Conservation (phyloP, 2,797 vertebrate species). For the Passerculus sandwichensis region DNA sequence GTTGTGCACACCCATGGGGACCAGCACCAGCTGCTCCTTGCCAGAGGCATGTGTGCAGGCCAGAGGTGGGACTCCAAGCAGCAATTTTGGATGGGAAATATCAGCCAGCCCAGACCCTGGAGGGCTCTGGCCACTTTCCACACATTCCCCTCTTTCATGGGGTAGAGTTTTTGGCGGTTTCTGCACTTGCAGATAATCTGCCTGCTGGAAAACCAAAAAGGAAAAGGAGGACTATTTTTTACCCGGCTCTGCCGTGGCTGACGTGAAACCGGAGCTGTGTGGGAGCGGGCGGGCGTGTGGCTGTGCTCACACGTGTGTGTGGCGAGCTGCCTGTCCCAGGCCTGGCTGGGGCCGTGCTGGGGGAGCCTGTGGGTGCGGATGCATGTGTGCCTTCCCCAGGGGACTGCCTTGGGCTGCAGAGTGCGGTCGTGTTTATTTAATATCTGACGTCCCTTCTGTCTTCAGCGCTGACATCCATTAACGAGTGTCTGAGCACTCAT, state of each 20-base stretch:
- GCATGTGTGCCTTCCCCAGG: background rate
- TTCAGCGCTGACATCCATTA: constrained; percentile 64
- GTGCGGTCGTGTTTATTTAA: constrained; percentile 62
- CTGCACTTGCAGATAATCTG: constrained; percentile 3
- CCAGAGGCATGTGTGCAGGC: background rate
- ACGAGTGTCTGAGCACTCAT: background rate
- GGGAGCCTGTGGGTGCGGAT: background rate
- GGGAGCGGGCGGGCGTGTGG: constrained; percentile 46
- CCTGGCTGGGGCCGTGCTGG: background rate
- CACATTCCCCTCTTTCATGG: fast-evolving
- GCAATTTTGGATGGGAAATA: background rate
- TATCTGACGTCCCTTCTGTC: constrained; percentile 69
- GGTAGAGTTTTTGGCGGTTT: background rate
- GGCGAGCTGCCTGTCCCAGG: background rate
- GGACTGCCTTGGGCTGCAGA: constrained; percentile 22
- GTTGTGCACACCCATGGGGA: background rate
- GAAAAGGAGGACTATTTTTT: constrained; percentile 7
- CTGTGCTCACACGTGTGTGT: constrained; percentile 45
- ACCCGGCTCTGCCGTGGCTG: background rate
- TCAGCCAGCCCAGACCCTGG: background rate
- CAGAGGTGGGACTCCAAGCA: background rate
- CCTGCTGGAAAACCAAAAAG: background rate
- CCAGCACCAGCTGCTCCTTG: background rate
- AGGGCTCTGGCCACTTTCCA: background rate
- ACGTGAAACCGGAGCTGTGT: constrained; percentile 59